Conservation (phyloP, 2,797 vertebrate genomes). For the Remorina albescens region DNA sequence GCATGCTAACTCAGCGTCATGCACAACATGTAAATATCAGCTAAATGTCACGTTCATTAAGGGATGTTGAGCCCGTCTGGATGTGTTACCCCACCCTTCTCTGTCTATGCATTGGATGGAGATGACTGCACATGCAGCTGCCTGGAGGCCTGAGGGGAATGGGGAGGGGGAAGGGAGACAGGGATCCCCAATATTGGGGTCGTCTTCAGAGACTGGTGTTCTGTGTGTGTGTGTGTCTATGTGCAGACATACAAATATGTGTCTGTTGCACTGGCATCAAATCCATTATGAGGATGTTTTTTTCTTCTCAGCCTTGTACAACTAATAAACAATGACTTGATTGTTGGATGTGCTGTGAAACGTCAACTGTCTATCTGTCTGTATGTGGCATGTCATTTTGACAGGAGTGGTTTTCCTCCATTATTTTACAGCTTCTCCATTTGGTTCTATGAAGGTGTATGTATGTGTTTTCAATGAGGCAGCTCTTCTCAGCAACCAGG, state of each 20-base stretch:
- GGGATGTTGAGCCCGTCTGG: slow-evolving; percentile 65
- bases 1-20: slow-evolving; percentile 77
- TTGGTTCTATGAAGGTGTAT: slow-evolving; percentile 41
- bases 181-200: slow-evolving; percentile 47
- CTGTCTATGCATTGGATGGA: slow-evolving; percentile 45
- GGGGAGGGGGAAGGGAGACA: slow-evolving; percentile 7
- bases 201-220: slow-evolving; percentile 55
- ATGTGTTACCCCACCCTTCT: slow-evolving; percentile 58
- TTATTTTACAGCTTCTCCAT: slow-evolving; percentile 19
- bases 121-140: slow-evolving; percentile 57
- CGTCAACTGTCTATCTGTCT: slow-evolving; percentile 73
- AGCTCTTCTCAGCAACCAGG: slow-evolving; percentile 32
- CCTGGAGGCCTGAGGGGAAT: slow-evolving; percentile 42
- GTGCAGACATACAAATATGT: slow-evolving; percentile 16
- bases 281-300: slow-evolving; percentile 46
- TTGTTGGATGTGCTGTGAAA: slow-evolving; percentile 67
- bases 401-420: slow-evolving; percentile 38
- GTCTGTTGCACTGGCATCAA: slow-evolving; percentile 37
- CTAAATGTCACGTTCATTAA: slow-evolving; percentile 88
- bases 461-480: slow-evolving; percentile 28
- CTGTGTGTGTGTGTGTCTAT: slow-evolving; percentile 28
- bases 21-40: slow-evolving; percentile 84
- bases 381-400: slow-evolving; percentile 59
- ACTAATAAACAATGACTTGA: slow-evolving; percentile 67
- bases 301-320: slow-evolving; percentile 27